phyloP scores from a whole-genome alignment of 2,888 invertebrate genomes.

The Laothoe populi region DNA sequence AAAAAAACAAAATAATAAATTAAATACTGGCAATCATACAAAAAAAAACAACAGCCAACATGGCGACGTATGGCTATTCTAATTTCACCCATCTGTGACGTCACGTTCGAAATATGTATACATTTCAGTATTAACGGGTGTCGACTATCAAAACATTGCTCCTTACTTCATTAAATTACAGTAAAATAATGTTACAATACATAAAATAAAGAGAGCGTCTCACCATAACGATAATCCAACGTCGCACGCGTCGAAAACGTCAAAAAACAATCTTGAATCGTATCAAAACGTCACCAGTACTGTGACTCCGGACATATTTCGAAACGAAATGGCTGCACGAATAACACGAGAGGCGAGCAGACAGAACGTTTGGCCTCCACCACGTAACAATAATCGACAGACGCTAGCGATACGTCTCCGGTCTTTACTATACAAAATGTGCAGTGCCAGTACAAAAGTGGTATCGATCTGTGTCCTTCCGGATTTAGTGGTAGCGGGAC shows the following conservation, averaged over 20 bases:
- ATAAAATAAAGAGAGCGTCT: conserved; percentile 42
- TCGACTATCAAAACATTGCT: neutral
- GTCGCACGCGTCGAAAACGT: conserved; percentile 61
- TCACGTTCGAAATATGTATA: conserved; percentile 50
- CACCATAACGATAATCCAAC: conserved; percentile 50
- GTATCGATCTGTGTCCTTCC: conserved; percentile 67
- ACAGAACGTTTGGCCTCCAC: conserved; percentile 60
- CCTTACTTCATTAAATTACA: conserved; percentile 26
- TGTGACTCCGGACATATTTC: conserved; percentile 74
- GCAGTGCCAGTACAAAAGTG: conserved; percentile 21
- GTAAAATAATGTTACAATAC: conserved; percentile 28
- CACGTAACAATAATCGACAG: conserved; percentile 52
- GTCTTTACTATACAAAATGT: conserved; percentile 25
- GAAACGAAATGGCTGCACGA: conserved; percentile 77
- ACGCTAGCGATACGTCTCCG: conserved; percentile 32
- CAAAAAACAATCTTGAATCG: conserved; percentile 69
- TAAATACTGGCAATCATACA: neutral
- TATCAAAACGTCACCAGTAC: conserved; percentile 72
- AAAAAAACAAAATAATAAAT: neutral
- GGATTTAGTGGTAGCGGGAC: conserved; percentile 59
- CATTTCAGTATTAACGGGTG: conserved; percentile 46
- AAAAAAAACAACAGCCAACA: conserved; percentile 29
- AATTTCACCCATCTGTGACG: conserved; percentile 39
- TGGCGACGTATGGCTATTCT: conserved; percentile 14
- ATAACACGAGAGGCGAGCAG: conserved; percentile 71